Conservation (phyloP, 2,797 vertebrate species). For the Phoxinus dragarum region DNA sequence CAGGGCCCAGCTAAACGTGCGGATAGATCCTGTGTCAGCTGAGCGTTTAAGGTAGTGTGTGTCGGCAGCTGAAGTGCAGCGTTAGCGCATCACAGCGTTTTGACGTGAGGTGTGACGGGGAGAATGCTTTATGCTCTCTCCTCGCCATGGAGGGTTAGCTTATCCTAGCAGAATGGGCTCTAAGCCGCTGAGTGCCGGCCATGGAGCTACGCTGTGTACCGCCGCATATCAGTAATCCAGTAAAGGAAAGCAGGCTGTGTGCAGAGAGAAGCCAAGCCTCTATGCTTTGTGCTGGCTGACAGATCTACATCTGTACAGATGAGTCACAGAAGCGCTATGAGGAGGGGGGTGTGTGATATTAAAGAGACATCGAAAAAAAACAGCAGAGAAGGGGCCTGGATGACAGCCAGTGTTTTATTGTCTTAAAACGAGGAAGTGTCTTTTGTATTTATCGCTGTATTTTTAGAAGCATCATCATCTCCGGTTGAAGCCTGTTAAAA, state of each 20-base stretch:
- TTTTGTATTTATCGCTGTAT: background rate
- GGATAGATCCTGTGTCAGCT: slow-evolving; percentile 69
- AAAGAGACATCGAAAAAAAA: slow-evolving; percentile 39
- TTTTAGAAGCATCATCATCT: background rate
- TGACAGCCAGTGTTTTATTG: slow-evolving; percentile 49
- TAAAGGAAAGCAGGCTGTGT: slow-evolving; percentile 72
- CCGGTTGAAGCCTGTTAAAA: background rate
- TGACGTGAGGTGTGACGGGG: slow-evolving; percentile 67
- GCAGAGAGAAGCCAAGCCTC: slow-evolving; percentile 65
- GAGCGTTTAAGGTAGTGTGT: slow-evolving; percentile 66
- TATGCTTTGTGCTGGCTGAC: slow-evolving; percentile 61
- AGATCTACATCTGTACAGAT: slow-evolving; percentile 60
- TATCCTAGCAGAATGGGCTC: slow-evolving; percentile 74
- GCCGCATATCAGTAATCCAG: slow-evolving; percentile 78
- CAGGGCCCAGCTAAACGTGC: slow-evolving; percentile 65
- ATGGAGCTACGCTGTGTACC: slow-evolving; percentile 65
- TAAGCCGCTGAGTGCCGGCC: slow-evolving; percentile 73
- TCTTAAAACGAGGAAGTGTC: background rate
- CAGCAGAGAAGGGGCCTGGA: slow-evolving; percentile 17
- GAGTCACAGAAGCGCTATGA: slow-evolving; percentile 42
- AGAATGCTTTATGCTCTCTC: slow-evolving; percentile 68
- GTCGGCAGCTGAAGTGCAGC: slow-evolving; percentile 35
- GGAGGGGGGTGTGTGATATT: background rate
- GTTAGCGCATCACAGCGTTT: slow-evolving; percentile 67
- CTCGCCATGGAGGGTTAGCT: slow-evolving; percentile 70